Conservation (phyloP, 2,888 invertebrate species). For the Alviniconcha strummeri region DNA sequence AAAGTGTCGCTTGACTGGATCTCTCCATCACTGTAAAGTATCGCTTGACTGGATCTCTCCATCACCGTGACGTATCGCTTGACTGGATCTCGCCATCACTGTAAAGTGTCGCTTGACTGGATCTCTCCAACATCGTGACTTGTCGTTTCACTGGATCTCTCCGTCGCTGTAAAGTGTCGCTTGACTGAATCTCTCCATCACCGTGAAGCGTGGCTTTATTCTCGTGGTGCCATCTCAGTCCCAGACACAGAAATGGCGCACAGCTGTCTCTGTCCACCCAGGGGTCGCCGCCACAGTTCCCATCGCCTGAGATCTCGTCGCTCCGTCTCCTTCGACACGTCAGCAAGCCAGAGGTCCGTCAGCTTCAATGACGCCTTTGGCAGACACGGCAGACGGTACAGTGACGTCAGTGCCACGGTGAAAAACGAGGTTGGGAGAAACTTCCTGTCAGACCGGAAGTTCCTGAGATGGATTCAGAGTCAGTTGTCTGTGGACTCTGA, state of each 20-base stretch:
- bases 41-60: too few species aligned
- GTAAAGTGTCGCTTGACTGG: not conserved
- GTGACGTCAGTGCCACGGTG: not conserved
- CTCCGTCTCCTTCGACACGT: not conserved
- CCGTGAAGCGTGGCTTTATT: not conserved
- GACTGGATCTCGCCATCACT: too few species aligned
- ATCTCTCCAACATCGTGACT: not conserved
- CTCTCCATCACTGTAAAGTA: too few species aligned
- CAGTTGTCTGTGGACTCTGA: not conserved
- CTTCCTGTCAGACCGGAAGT: slow-evolving; percentile 23
- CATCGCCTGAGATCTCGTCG: not conserved
- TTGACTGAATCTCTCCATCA: not conserved
- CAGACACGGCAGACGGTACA: not conserved
- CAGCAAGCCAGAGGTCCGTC: not conserved
- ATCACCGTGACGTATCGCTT: too few species aligned
- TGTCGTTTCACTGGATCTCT: not conserved
- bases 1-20: too few species aligned
- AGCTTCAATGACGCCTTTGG: not conserved
- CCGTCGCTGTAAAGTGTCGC: not conserved
- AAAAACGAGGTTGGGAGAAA: not conserved
- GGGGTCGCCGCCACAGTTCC: not conserved
- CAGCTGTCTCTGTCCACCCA: not conserved
- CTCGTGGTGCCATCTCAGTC: too few species aligned
- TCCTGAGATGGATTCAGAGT: not conserved
- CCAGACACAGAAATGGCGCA: not conserved